Conservation (phyloP, 2,113 vertebrate species). For the Rhadina sibilatrix region DNA sequence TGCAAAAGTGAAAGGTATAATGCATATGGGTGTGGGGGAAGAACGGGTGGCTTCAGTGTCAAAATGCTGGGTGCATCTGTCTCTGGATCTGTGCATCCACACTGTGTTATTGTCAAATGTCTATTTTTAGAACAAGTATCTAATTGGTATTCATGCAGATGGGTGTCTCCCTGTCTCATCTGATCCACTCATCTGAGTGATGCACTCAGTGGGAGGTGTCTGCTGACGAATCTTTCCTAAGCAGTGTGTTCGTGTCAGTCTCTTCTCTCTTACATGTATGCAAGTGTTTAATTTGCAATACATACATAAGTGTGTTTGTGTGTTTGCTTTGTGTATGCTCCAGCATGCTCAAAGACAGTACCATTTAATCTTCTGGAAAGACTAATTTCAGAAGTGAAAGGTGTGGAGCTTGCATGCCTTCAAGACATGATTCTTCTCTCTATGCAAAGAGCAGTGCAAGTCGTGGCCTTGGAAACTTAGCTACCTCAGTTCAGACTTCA, state of each 20-base stretch:
- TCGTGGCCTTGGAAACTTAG: not conserved
- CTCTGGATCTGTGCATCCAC: conserved; percentile 12
- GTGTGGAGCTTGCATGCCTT: not conserved
- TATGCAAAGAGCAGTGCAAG: not conserved
- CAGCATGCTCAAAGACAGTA: not conserved
- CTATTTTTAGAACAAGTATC: conserved; percentile 44
- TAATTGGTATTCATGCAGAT: conserved; percentile 51
- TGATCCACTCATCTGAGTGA: conserved; percentile 19
- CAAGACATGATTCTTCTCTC: not conserved
- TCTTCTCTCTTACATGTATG: not conserved
- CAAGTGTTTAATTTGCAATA: not conserved
- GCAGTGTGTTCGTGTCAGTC: not conserved
- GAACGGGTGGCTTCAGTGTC: not conserved
- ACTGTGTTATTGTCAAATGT: conserved; percentile 14
- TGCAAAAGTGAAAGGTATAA: not conserved
- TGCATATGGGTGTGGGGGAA: not conserved
- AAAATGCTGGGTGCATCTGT: conserved; percentile 4
- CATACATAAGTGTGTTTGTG: not conserved
- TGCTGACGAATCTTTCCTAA: not conserved
- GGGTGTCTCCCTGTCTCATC: conserved; percentile 51
- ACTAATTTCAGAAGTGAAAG: not conserved
- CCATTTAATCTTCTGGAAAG: not conserved
- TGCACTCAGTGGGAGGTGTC: conserved; percentile 34
- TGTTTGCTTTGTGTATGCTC: not conserved
- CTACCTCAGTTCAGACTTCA: not conserved